Base-by-base conservation (phyloP, 2,797 vertebrate genomes). In the Orientallactaga sibirica region DNA sequence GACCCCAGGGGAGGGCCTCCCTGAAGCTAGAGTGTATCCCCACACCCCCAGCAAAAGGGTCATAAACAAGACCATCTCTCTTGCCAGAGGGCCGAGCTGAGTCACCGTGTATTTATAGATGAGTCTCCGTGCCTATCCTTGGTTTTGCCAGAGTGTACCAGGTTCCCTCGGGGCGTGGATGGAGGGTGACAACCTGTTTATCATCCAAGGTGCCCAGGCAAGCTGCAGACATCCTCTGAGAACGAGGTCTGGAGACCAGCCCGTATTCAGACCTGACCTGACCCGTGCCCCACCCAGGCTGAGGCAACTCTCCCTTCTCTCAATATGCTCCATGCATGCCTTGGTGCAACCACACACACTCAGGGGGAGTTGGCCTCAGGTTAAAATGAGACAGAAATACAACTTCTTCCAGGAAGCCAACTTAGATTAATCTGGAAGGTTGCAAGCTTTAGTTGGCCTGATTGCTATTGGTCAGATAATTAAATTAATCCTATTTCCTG, bases 141-240 rank as follows among this genome's bases (percentile, higher is more conserved):
- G 19, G 91, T n/a, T 82, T 78, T 86, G 97, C 97, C 98, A 91
- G 18, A 71, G 79, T 95, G 97, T 94, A 78, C 91, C 97, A 94
- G 94, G 88, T 93, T 97, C 92, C 96, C 84, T 33, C 78, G 24
- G 96, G 4, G 90, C 89, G 73, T 0, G 6, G 66, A 33, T 11
- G 0, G 86, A 97, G 94, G 97, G 97, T 77, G 10, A 86, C 95
- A 97, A 96, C 94, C 76, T 98, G 98, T 98, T 98, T 98, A 97
- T 97, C 75, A 7, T 96, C 85, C 90, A 94, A 92, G 92, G 92
- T 96, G 83, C 93, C 96, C 93, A 95, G 87, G 93, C 80, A 73
- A 76, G 67, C 88, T 82, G 93, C 92, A 93, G 92, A 96, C 94
- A 93, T 68, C 88, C 73, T 96, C 68, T 0, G 78, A 90, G 95